phyloP scores from a whole-genome alignment of 2,797 vertebrate genomes.

The Danio choprae region DNA sequence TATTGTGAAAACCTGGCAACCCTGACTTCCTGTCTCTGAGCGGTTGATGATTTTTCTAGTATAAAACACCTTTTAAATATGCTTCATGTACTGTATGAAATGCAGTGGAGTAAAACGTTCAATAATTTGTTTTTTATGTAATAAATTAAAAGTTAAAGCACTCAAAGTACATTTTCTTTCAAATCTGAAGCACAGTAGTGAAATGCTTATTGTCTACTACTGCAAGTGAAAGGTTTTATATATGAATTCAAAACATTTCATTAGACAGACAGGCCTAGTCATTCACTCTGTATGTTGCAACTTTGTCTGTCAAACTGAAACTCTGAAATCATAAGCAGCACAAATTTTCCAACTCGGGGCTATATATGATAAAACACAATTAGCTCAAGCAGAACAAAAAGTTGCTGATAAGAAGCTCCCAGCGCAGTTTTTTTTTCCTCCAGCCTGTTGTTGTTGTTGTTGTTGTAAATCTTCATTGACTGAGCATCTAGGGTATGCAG shows the following conservation, averaged over 20 bases:
- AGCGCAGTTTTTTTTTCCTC: background rate
- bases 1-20: too few species aligned
- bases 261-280: background rate
- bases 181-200: too few species aligned
- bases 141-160: too few species aligned
- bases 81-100: too few species aligned
- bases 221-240: background rate
- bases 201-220: too few species aligned
- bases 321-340: conserved; percentile 13
- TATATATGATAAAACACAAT: conserved; percentile 34
- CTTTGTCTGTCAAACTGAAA: conserved; percentile 26
- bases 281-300: background rate
- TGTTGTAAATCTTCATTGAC: conserved; percentile 50
- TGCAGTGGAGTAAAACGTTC: too few species aligned
- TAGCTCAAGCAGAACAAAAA: conserved; percentile 44
- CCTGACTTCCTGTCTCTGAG: too few species aligned
- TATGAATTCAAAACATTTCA: background rate
- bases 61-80: too few species aligned
- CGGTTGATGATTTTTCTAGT: too few species aligned
- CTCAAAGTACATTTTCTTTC: too few species aligned
- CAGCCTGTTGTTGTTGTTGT: conserved; percentile 14
- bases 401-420: conserved; percentile 32
- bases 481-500: conserved; percentile 44
- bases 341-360: conserved; percentile 9
- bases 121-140: too few species aligned